These are phyloP conservation scores for Pachliopta kotzebuea DNA, from an alignment of 2,888 invertebrate species.

Conservation along the genomic window DNA sequence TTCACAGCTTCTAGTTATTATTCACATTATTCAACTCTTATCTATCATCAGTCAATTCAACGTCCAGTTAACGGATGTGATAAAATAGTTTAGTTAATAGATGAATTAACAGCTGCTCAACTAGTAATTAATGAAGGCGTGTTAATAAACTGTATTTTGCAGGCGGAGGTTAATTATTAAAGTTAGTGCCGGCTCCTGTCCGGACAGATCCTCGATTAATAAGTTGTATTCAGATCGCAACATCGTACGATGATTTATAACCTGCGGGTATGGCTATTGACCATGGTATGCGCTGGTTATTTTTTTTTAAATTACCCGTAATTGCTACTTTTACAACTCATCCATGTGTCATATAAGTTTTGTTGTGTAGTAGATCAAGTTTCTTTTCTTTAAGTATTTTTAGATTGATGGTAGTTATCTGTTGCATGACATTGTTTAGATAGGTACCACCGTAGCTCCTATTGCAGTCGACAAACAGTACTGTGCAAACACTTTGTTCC, in stretches of 20 bases:
- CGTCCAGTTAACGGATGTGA: not conserved
- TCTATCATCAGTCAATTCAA: slow-evolving; percentile 2
- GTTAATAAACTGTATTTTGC: slow-evolving; percentile 7
- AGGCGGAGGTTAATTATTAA: slow-evolving; percentile 5
- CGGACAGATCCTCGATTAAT: not conserved
- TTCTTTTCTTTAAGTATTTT: no score
- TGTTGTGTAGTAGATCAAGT: no score
- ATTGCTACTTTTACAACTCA: no score
- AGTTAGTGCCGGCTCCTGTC: slow-evolving; percentile 7
- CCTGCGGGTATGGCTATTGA: not conserved
- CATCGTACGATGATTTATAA: slow-evolving; percentile 20
- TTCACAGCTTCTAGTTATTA: no score
- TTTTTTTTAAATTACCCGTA: no score
- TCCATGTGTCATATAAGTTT: no score
- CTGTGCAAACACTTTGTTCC: no score
- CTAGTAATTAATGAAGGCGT: slow-evolving; percentile 5
- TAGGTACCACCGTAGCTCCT: no score
- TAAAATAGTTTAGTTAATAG: slow-evolving; percentile 2
- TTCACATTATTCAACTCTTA: not conserved
- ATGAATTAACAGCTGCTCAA: slow-evolving; percentile 9
- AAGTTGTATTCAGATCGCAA: slow-evolving; percentile 13
- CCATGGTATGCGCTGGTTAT: not conserved
- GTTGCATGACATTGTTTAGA: no score
- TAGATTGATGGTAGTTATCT: no score
- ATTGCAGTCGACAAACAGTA: no score